phyloP scores from a whole-genome alignment of 1,140 invertebrate genomes.

The Lepidurus apus region DNA sequence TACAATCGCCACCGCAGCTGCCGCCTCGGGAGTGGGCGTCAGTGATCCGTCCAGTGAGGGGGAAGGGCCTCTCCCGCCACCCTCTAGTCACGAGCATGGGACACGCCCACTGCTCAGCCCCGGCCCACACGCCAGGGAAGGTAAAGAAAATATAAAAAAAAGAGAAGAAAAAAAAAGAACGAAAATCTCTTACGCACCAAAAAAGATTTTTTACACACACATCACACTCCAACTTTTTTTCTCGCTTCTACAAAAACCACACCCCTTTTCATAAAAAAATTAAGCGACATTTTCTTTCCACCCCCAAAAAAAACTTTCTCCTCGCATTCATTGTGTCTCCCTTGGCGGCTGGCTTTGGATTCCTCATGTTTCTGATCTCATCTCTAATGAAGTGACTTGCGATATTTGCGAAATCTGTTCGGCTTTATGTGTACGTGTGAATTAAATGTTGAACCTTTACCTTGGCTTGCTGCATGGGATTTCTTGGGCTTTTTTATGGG shows the following conservation, averaged over 20 bases:
- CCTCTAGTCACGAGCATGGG: conserved; percentile 32
- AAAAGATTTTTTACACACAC: too few species aligned
- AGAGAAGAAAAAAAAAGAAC: not conserved
- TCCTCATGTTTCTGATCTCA: conserved; percentile 3
- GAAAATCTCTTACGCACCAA: not conserved
- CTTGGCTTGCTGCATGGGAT: not conserved
- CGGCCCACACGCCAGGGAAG: conserved; percentile 31
- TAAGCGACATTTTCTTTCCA: not conserved
- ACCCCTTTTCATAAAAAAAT: not conserved
- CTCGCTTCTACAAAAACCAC: not conserved
- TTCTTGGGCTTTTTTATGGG: not conserved
- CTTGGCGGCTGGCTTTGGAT: conserved; percentile 17
- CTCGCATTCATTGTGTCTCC: not conserved
- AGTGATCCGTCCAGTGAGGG: conserved; percentile 24
- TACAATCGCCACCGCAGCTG: conserved; percentile 10
- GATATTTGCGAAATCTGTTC: not conserved
- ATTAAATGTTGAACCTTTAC: not conserved
- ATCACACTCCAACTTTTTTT: not conserved
- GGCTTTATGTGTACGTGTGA: not conserved
- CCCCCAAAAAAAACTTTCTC: not conserved
- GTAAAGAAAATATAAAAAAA: conserved; percentile 28
- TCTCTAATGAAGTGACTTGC: not conserved
- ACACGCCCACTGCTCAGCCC: conserved; percentile 25
- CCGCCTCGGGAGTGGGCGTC: conserved; percentile 24
- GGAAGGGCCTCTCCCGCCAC: conserved; percentile 2